Conservation (phyloP, 1,140 invertebrate species). For the Adelges cooleyi region DNA sequence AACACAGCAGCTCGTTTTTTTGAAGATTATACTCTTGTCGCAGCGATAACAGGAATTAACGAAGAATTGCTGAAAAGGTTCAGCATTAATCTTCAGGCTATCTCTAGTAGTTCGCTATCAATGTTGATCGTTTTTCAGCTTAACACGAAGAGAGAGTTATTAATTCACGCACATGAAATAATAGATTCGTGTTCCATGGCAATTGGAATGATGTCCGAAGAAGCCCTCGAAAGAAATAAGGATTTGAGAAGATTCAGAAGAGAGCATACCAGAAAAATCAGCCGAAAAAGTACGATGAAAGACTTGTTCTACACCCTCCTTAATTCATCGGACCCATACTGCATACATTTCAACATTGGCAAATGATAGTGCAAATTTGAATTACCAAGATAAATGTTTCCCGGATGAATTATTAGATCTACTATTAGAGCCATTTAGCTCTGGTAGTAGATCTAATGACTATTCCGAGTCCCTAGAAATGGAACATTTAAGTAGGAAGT, state of each 20-base stretch:
- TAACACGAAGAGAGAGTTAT: background rate
- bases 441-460: too few relatives aligned
- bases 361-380: too few relatives aligned
- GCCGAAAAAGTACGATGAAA: background rate
- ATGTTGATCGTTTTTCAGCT: background rate
- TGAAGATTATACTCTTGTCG: slow-evolving; percentile 32
- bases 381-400: too few relatives aligned
- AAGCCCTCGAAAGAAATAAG: background rate
- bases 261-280: background rate
- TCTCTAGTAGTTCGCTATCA: background rate
- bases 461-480: too few relatives aligned
- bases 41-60: background rate
- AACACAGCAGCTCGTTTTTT: slow-evolving; percentile 38
- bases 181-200: background rate
- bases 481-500: too few relatives aligned
- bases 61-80: background rate
- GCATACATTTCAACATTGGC: background rate
- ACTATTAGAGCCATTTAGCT: too few relatives aligned
- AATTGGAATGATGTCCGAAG: background rate
- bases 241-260: background rate
- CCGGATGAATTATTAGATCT: too few relatives aligned
- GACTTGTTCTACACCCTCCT: background rate
- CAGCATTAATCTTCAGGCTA: background rate
- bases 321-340: background rate
- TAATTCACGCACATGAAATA: background rate